Percentiles rank a stretch among this genome's conserved stretches.
Conservation (phyloP, 2,797 vertebrate genomes). For the Lacerta viridis region DNA sequence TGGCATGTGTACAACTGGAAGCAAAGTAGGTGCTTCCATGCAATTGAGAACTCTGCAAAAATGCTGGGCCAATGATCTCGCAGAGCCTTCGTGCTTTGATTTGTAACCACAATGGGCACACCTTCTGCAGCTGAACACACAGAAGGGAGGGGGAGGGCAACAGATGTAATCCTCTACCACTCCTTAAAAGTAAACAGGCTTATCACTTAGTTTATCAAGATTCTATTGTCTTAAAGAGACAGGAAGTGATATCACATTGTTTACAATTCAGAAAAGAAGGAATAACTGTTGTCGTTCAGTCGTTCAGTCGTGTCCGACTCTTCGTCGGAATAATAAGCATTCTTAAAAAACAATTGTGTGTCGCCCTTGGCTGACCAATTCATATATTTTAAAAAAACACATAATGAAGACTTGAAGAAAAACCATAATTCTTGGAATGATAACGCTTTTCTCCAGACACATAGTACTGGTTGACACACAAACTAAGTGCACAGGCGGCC, state of each 20-base stretch:
- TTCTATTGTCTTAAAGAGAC: neutral
- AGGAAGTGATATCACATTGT: neutral
- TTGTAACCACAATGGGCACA: neutral
- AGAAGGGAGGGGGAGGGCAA: neutral
- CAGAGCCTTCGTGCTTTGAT: too few relatives aligned
- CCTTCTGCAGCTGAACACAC: neutral
- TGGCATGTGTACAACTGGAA: neutral
- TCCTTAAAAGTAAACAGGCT: neutral
- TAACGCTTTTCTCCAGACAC: neutral
- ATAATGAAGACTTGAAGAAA: neutral
- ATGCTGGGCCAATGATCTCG: too few relatives aligned
- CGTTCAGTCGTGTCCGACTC: too few relatives aligned
- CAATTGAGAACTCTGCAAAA: neutral
- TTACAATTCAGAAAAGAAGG: neutral
- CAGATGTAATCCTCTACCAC: too few relatives aligned
- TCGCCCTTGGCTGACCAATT: neutral
- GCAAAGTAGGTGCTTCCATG: neutral
- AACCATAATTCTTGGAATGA: neutral
- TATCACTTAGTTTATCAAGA: neutral
- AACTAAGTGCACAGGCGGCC: neutral
- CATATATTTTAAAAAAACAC: neutral
- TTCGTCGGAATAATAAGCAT: neutral
- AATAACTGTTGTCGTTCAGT: neutral
- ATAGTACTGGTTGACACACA: neutral
- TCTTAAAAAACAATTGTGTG: neutral